A percentile compares a stretch with the other conserved stretches of the same genome.
phyloP scores from a whole-genome alignment of 2,888 invertebrate species.

The Philereme vetulata region DNA sequence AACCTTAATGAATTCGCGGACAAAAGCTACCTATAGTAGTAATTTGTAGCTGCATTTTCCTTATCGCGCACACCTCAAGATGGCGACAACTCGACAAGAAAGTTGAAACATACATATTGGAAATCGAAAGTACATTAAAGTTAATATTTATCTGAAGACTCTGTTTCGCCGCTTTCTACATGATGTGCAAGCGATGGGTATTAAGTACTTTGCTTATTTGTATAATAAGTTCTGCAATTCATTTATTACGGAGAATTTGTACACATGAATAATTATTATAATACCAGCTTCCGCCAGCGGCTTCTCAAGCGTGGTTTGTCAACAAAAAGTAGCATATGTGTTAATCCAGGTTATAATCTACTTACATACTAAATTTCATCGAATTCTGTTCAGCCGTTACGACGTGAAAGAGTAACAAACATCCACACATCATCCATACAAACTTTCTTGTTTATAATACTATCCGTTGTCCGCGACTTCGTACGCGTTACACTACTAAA shows the following conservation, averaged over 20 bases:
- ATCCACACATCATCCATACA: no score
- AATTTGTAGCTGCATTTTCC: slow-evolving; percentile 23
- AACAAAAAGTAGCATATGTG: no score
- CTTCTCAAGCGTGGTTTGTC: no score
- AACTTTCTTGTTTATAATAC: no score
- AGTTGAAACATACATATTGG: slow-evolving; percentile 58
- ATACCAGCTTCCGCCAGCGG: no score
- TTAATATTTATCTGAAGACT: slow-evolving; percentile 57
- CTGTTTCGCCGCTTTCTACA: slow-evolving; percentile 58
- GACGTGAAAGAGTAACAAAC: no score
- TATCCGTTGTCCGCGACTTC: no score
- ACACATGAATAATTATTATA: no score
- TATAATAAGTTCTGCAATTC: not conserved
- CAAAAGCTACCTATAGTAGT: slow-evolving; percentile 3
- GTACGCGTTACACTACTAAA: no score
- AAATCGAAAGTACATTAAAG: slow-evolving; percentile 64
- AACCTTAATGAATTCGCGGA: not conserved
- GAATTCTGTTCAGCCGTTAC: no score
- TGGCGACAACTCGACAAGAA: slow-evolving; percentile 30
- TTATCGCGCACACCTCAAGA: slow-evolving; percentile 20
- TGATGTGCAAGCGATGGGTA: slow-evolving; percentile 32
- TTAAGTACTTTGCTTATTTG: not conserved
- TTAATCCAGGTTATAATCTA: no score
- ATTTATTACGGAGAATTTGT: no score
- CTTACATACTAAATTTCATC: not conserved